Conservation (phyloP, 2,888 invertebrate genomes). For the Merodon equestris region DNA sequence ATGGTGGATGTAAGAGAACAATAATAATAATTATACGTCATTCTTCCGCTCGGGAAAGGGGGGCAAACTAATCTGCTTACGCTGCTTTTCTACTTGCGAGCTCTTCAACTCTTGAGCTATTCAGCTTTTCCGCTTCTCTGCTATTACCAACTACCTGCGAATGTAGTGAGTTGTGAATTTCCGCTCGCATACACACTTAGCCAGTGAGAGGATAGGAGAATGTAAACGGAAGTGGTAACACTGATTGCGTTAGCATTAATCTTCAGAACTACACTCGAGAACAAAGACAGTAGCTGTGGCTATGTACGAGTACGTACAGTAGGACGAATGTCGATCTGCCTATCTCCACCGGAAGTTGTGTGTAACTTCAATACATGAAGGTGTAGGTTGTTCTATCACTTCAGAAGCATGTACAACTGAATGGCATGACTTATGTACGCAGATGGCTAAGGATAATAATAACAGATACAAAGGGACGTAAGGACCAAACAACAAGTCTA, state of each 20-base stretch:
- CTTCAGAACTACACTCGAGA: background rate
- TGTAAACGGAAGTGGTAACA: constrained; percentile 33
- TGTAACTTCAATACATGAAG: no score
- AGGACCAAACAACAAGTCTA: no score
- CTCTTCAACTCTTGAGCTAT: no score
- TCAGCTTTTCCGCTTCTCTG: no score
- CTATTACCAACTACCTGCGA: background rate
- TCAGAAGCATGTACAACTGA: background rate
- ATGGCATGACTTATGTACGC: constrained; percentile 8
- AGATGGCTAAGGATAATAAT: background rate
- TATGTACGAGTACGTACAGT: no score
- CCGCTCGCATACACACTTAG: background rate
- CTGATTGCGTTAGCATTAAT: constrained; percentile 15
- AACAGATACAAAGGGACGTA: background rate
- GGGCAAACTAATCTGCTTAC: constrained; percentile 35
- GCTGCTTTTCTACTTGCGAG: background rate
- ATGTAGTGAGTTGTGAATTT: constrained; percentile 21
- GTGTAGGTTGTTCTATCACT: no score
- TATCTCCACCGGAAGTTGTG: no score
- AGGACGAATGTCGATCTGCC: no score
- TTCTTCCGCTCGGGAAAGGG: constrained; percentile 9
- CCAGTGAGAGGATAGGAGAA: no score
- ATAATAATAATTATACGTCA: constrained; percentile 18
- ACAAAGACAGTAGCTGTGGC: no score
- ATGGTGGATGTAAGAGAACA: no score